Conservation (phyloP, 1,140 invertebrate genomes). For the Drosophila navojoa region DNA sequence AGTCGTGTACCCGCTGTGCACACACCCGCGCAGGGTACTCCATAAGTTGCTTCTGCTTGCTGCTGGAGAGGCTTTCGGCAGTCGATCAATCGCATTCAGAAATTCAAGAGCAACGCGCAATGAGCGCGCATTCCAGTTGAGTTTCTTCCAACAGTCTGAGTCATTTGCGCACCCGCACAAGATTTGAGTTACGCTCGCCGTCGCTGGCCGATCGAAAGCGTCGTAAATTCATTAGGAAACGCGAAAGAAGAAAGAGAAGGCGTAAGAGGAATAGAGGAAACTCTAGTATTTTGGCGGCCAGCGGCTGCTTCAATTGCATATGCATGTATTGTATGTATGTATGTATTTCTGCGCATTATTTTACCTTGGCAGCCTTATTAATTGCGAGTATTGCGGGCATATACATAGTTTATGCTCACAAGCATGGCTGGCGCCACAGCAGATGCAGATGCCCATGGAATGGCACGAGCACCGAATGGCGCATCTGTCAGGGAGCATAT, state of each 20-base stretch:
- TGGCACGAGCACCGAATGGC: constrained; percentile 40
- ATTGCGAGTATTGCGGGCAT: constrained; percentile 56
- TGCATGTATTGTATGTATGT: too few species aligned
- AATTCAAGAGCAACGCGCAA: neutral
- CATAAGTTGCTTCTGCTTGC: constrained; percentile 18
- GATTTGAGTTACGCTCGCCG: constrained; percentile 16
- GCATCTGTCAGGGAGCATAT: constrained; percentile 68
- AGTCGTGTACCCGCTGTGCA: constrained; percentile 13
- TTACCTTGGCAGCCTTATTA: constrained; percentile 79
- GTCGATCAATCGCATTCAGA: neutral
- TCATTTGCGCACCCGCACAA: constrained; percentile 17
- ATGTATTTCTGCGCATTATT: constrained; percentile 56
- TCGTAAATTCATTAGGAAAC: constrained; percentile 62
- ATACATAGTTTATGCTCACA: constrained; percentile 60
- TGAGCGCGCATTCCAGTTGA: constrained; percentile 15
- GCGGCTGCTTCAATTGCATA: constrained; percentile 49
- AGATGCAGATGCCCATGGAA: constrained; percentile 3
- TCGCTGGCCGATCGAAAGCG: constrained; percentile 66
- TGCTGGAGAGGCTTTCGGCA: constrained; percentile 13
- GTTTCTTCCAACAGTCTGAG: constrained; percentile 15
- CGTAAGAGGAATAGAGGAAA: neutral
- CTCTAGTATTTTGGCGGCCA: neutral
- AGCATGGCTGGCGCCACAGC: constrained; percentile 64
- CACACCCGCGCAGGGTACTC: constrained; percentile 9
- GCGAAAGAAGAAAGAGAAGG: neutral